phyloP scores from a whole-genome alignment of 2,888 invertebrate genomes.

The Tipula helvola region DNA sequence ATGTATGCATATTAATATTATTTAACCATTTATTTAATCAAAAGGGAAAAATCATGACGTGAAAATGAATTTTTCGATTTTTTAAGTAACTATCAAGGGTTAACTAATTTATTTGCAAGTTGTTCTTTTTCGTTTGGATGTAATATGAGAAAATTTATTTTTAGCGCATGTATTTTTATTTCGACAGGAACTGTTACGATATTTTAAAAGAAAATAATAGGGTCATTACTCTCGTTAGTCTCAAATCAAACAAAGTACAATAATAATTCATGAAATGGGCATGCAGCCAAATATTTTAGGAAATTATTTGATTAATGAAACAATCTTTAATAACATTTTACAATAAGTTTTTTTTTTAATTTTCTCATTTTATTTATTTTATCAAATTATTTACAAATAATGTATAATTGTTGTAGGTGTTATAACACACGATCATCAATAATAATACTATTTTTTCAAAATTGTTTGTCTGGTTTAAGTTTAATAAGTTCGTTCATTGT shows the following conservation, averaged over 20 bases:
- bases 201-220: too few species aligned
- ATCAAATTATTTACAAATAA: not conserved
- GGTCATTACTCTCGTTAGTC: too few species aligned
- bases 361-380: not conserved
- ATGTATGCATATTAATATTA: not conserved
- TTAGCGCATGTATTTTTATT: too few species aligned
- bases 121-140: not conserved
- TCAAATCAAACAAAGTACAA: too few species aligned
- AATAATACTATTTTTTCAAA: not conserved
- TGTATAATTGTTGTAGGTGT: not conserved
- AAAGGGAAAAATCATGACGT: not conserved
- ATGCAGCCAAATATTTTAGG: not conserved
- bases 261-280: too few species aligned
- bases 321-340: not conserved
- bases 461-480: not conserved
- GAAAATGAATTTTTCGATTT: too few species aligned
- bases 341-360: not conserved
- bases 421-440: not conserved
- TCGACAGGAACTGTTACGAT: too few species aligned
- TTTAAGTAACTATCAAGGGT: too few species aligned
- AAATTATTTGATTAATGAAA: not conserved
- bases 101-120: not conserved
- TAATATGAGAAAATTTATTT: not conserved
- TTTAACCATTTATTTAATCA: not conserved
- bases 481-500: not conserved